Conservation (phyloP, 2,888 invertebrate species). For the Drosophila lutescens region DNA sequence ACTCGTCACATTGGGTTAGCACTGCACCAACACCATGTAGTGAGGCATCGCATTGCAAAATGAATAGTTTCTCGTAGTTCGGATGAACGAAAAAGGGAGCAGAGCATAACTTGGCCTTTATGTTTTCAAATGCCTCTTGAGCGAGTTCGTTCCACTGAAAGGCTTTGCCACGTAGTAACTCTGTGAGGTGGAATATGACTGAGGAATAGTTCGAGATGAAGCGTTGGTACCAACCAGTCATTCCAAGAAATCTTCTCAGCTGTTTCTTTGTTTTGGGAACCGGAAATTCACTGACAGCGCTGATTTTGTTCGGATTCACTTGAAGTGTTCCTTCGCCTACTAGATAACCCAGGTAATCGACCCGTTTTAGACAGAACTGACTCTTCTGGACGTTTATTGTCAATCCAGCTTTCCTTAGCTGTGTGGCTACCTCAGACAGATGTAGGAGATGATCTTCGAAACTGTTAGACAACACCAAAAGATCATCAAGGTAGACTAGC, state of each 20-base stretch:
- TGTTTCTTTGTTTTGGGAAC: background rate
- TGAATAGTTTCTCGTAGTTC: background rate
- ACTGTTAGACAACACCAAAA: background rate
- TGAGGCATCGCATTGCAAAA: background rate
- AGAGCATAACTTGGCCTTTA: no score
- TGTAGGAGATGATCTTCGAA: background rate
- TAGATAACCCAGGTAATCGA: background rate
- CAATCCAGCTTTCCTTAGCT: background rate
- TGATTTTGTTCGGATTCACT: background rate
- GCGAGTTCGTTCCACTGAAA: background rate
- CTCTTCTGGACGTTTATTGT: background rate
- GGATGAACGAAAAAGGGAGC: background rate
- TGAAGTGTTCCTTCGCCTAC: background rate
- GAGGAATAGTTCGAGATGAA: background rate
- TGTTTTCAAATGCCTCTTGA: background rate
- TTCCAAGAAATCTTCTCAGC: background rate
- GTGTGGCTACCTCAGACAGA: background rate
- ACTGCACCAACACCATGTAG: no score
- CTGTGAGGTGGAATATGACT: background rate
- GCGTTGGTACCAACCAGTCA: slow-evolving; percentile 5
- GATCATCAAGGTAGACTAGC: background rate
- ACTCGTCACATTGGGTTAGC: no score
- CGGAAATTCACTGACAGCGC: background rate
- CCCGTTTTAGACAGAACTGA: background rate
- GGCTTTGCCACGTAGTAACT: background rate